Conservation (phyloP, 2,797 vertebrate genomes). For the Botia almorhae region DNA sequence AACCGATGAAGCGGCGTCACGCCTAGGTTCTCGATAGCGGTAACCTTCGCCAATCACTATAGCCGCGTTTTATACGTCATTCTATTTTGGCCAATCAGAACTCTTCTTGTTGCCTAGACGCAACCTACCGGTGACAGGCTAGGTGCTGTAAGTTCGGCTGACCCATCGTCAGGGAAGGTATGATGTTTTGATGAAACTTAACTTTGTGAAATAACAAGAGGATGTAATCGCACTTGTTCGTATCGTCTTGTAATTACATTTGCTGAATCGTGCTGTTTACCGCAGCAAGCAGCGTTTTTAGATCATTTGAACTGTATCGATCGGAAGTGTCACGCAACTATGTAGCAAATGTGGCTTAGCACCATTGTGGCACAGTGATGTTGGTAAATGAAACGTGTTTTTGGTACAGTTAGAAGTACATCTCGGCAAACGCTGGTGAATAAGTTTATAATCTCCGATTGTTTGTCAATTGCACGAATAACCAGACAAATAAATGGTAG, state of each 20-base stretch:
- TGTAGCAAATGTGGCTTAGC: constrained; percentile 36
- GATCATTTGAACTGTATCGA: not conserved
- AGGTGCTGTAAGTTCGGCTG: constrained; percentile 32
- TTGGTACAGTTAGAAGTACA: not conserved
- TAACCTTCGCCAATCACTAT: constrained; percentile 55
- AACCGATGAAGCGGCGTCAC: not conserved
- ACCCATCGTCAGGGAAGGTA: constrained; percentile 68
- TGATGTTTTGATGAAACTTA: constrained; percentile 40
- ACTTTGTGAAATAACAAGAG: constrained; percentile 20
- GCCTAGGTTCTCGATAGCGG: not conserved
- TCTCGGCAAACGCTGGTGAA: not conserved
- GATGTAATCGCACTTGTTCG: not conserved
- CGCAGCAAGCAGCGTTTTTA: not conserved
- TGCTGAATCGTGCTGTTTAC: not conserved
- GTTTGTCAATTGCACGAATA: not conserved
- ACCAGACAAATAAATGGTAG: not conserved
- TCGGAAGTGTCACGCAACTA: not conserved
- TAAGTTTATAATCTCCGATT: not conserved
- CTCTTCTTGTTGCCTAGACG: constrained; percentile 56
- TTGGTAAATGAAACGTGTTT: constrained; percentile 2
- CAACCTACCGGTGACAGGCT: constrained; percentile 10
- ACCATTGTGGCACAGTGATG: constrained; percentile 23
- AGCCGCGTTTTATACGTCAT: rapidly evolving
- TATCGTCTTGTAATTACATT: not conserved
- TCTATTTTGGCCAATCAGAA: constrained; percentile 61